phyloP scores from a whole-genome alignment of 2,888 invertebrate genomes.

The Ophion ellenae region DNA sequence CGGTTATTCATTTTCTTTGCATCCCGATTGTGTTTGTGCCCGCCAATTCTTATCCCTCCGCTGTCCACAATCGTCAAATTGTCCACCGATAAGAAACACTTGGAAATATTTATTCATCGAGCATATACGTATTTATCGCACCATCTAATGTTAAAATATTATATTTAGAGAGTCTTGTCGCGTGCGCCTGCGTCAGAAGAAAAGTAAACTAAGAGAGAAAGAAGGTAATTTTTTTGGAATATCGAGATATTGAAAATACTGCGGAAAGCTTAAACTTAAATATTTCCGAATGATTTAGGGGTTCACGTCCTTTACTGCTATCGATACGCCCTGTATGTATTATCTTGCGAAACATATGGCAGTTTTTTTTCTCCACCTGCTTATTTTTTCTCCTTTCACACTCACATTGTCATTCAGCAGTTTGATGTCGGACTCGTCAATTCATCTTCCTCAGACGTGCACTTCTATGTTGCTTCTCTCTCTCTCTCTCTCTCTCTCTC shows the following conservation, averaged over 20 bases:
- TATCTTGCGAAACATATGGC: conserved; percentile 24
- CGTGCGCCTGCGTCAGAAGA: conserved; percentile 29
- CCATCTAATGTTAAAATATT: conserved; percentile 55
- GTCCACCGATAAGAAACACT: conserved; percentile 37
- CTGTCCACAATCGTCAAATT: conserved; percentile 26
- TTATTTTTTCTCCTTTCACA: background rate
- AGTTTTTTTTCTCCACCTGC: conserved; percentile 4
- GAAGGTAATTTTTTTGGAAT: conserved; percentile 20
- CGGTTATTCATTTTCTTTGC: background rate
- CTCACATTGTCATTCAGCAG: background rate
- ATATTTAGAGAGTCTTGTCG: conserved; percentile 32
- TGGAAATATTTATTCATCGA: conserved; percentile 41
- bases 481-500: too few relatives aligned
- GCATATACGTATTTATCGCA: conserved; percentile 23
- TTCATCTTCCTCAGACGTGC: background rate
- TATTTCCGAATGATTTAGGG: conserved; percentile 35
- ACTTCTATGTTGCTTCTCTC: too few relatives aligned
- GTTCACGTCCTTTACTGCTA: conserved; percentile 34
- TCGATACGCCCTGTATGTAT: conserved; percentile 52
- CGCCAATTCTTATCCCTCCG: background rate
- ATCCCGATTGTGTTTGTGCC: conserved; percentile 7
- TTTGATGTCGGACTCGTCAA: background rate
- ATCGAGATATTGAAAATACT: conserved; percentile 28
- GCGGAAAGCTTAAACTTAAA: conserved; percentile 22
- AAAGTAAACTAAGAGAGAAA: conserved; percentile 15